Percentiles rank a stretch among this genome's conserved stretches.
Evolutionary conservation across 2,113 vertebrate species (phyloP).

Genomic region (Lanius ludovicianus): DNA sequence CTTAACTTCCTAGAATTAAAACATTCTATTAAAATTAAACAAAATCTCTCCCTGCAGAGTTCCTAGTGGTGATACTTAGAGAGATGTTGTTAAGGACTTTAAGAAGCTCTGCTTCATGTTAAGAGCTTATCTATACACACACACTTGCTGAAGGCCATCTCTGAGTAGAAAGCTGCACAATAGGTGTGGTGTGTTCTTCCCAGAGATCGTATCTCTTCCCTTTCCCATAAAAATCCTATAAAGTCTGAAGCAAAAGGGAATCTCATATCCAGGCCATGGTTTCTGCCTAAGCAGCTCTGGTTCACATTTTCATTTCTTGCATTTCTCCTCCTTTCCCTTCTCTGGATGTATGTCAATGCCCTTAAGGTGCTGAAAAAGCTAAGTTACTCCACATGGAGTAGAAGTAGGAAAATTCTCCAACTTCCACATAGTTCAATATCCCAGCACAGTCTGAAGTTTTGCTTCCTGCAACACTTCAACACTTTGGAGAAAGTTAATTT

Average conservation of each 20-base stretch:
- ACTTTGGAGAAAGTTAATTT: not conserved
- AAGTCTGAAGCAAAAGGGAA: not conserved
- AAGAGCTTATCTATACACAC: not conserved
- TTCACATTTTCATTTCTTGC: slow-evolving; percentile 47
- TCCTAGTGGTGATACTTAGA: not conserved
- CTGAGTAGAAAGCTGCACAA: not conserved
- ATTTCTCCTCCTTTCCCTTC: slow-evolving; percentile 22
- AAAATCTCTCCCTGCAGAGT: not conserved
- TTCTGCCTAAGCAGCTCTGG: slow-evolving; percentile 4
- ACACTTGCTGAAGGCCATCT: not conserved
- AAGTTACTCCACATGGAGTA: slow-evolving; percentile 38
- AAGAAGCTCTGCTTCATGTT: not conserved
- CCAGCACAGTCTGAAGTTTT: not conserved
- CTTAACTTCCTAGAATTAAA: not conserved
- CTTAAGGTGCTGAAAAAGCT: slow-evolving; percentile 53
- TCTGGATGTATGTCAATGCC: slow-evolving; percentile 44
- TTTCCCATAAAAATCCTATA: not conserved
- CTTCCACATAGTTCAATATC: not conserved
- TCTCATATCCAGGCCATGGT: not conserved
- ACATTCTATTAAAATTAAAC: not conserved
- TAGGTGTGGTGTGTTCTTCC: not conserved
- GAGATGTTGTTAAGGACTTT: not conserved
- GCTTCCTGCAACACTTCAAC: slow-evolving; percentile 25
- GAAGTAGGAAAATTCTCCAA: not conserved
- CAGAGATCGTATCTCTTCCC: not conserved